Evolutionary conservation across 2,797 vertebrate species (phyloP).

Genomic region (Pantherophis vulpinus): DNA sequence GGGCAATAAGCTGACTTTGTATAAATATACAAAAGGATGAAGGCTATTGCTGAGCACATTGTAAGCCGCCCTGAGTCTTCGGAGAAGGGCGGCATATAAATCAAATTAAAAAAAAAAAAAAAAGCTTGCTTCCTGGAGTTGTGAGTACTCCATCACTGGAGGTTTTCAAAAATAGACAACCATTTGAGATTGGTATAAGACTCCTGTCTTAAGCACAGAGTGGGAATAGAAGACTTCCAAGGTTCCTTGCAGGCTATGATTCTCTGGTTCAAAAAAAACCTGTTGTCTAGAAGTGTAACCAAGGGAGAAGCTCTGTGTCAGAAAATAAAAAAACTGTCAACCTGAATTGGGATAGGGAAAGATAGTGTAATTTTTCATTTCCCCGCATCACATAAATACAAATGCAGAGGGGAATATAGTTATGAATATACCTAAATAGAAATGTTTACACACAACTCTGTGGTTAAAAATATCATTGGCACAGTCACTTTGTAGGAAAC

Average conservation of each 20-base stretch:
- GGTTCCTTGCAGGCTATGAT: not conserved
- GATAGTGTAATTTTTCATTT: too few relatives aligned
- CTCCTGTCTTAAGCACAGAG: not conserved
- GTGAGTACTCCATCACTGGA: not conserved
- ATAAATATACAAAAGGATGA: too few relatives aligned
- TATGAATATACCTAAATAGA: not conserved
- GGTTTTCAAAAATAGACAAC: not conserved
- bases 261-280: not conserved
- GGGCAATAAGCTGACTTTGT: too few relatives aligned
- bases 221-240: not conserved
- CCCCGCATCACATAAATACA: not conserved
- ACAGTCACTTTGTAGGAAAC: not conserved
- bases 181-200: too few relatives aligned
- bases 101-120: too few relatives aligned
- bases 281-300: not conserved
- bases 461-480: not conserved
- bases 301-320: not conserved
- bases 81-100: too few relatives aligned
- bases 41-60: too few relatives aligned
- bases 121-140: not conserved
- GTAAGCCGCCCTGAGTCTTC: too few relatives aligned
- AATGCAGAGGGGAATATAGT: not conserved
- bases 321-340: not conserved
- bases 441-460: not conserved
- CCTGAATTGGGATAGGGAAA: not conserved